Percentiles rank a stretch among this genome's conserved stretches.
Evolutionary conservation across 2,797 vertebrate genomes (phyloP).

Genomic region (Anguilla megastoma): DNA sequence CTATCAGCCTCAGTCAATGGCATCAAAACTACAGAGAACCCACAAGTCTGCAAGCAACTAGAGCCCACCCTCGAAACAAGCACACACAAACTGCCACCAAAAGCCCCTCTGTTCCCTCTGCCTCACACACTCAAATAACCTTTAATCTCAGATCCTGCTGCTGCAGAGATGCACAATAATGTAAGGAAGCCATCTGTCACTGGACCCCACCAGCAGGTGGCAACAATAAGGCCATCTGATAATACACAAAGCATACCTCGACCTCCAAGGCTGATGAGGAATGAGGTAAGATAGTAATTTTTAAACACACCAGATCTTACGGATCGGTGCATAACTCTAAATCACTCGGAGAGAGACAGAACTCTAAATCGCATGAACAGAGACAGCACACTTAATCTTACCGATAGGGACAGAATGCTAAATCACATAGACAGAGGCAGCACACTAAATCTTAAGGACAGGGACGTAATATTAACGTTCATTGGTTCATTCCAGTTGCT

Average conservation of each 20-base stretch:
- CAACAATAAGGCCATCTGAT: slow-evolving; percentile 57
- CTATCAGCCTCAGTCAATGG: slow-evolving; percentile 32
- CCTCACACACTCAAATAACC: slow-evolving; percentile 47
- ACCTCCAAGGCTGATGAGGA: not conserved
- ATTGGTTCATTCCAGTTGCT: too few relatives aligned
- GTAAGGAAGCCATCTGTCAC: slow-evolving; percentile 54
- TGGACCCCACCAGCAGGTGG: slow-evolving; percentile 58
- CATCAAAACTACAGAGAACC: slow-evolving; percentile 30
- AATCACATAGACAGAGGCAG: too few relatives aligned
- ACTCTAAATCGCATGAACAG: too few relatives aligned
- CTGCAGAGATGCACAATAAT: slow-evolving; percentile 56
- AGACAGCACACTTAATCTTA: too few relatives aligned
- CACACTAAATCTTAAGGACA: not conserved
- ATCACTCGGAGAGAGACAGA: not conserved
- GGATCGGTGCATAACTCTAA: not conserved
- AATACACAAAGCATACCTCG: slow-evolving; percentile 54
- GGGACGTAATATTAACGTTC: too few relatives aligned
- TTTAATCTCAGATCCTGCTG: slow-evolving; percentile 55
- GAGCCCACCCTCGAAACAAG: slow-evolving; percentile 48
- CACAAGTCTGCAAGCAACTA: slow-evolving; percentile 43
- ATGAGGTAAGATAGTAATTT: not conserved
- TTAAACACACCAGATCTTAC: not conserved
- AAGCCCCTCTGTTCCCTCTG: slow-evolving; percentile 50
- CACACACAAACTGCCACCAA: slow-evolving; percentile 39
- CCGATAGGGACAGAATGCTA: too few relatives aligned